Evolutionary conservation across 1,140 invertebrate species (phyloP).

Genomic region (Zeugodacus cucurbitae): DNA sequence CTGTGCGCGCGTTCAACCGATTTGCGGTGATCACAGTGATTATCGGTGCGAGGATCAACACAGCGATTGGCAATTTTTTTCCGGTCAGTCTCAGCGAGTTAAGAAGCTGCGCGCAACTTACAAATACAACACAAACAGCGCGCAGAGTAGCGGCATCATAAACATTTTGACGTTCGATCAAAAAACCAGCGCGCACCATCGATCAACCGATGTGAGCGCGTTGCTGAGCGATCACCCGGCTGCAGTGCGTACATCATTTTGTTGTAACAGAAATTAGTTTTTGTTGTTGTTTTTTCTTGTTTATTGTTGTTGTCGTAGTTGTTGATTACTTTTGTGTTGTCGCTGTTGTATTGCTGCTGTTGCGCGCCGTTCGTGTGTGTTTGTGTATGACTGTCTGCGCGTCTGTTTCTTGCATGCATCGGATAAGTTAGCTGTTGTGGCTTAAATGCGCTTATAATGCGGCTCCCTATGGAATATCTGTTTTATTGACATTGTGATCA

Average conservation of each 20-base stretch:
- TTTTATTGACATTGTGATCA: constrained; percentile 63
- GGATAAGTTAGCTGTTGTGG: constrained; percentile 52
- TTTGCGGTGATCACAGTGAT: constrained; percentile 12
- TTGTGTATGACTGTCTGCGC: not conserved
- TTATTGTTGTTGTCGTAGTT: constrained; percentile 39
- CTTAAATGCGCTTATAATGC: constrained; percentile 65
- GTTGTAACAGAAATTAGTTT: not conserved
- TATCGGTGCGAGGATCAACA: constrained; percentile 21
- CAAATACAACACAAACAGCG: not conserved
- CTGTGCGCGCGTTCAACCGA: not conserved
- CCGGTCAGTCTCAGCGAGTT: no score
- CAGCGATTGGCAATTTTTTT: not conserved
- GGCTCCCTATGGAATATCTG: constrained; percentile 63
- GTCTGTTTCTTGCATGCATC: constrained; percentile 38
- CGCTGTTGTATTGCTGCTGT: constrained; percentile 51
- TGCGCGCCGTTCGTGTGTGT: constrained; percentile 42
- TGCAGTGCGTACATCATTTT: not conserved
- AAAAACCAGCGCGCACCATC: not conserved
- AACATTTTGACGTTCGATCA: constrained; percentile 29
- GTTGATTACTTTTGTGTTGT: constrained; percentile 2
- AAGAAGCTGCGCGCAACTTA: not conserved
- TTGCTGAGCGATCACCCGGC: not conserved
- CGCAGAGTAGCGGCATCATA: not conserved
- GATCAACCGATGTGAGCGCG: not conserved
- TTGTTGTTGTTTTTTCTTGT: constrained; percentile 9